Conservation (phyloP, 1,140 invertebrate species). For the Dendrolimus kikuchii region DNA sequence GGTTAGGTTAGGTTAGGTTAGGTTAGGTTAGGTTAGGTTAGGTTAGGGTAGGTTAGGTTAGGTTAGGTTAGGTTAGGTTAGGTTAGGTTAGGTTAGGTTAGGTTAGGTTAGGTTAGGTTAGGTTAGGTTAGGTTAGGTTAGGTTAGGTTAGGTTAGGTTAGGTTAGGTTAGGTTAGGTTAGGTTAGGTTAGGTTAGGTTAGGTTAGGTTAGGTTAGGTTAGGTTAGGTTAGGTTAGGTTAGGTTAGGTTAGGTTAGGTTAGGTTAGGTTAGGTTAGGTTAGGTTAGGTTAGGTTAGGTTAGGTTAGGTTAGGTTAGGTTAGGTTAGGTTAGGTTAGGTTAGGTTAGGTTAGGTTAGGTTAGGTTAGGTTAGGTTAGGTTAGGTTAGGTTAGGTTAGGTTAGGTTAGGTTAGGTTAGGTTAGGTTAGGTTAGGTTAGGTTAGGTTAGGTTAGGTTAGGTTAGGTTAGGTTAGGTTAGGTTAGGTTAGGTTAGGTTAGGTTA, state of each 20-base stretch:
- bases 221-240: conserved; percentile 24
- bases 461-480: conserved; percentile 11
- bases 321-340: conserved; percentile 22
- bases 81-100: conserved; percentile 13
- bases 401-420: conserved; percentile 32
- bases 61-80: no score
- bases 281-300: conserved; percentile 22
- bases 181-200: conserved; percentile 7
- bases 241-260: conserved; percentile 18
- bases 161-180: conserved; percentile 11
- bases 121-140: conserved; percentile 11
- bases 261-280: conserved; percentile 18
- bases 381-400: conserved; percentile 19
- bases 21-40: conserved; percentile 15
- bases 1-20: conserved; percentile 4
- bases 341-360: conserved; percentile 21
- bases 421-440: conserved; percentile 18
- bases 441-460: conserved; percentile 3
- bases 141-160: conserved; percentile 11
- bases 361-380: conserved; percentile 18
- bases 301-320: conserved; percentile 13
- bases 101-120: conserved; percentile 12
- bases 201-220: conserved; percentile 21
- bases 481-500: conserved; percentile 21
- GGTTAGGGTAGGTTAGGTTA: conserved; percentile 19